Evolutionary conservation across 2,113 vertebrate genomes (phyloP).

Genomic region (Pyrgilauda ruficollis): DNA sequence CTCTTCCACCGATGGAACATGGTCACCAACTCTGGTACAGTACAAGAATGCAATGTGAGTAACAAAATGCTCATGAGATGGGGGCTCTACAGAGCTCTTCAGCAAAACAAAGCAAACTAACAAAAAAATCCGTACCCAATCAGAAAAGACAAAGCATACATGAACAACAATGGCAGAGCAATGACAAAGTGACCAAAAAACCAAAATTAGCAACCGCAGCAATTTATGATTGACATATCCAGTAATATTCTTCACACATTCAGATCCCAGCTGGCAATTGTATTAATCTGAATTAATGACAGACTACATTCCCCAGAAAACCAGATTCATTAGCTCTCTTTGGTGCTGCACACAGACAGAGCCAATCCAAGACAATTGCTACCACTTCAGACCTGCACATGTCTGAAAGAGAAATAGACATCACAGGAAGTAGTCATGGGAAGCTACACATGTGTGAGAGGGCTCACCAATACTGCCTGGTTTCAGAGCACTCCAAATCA

Average conservation of each 20-base stretch:
- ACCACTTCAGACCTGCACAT: not conserved
- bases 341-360: not conserved
- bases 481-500: not conserved
- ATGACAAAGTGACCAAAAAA: not conserved
- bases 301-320: not conserved
- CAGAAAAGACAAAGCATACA: not conserved
- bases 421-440: accelerated
- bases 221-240: not conserved
- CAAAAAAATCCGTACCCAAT: not conserved
- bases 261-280: not conserved
- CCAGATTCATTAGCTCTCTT: not conserved
- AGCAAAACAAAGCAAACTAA: not conserved
- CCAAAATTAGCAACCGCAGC: not conserved
- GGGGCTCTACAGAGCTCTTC: not conserved
- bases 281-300: not conserved
- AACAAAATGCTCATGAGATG: slow-evolving; percentile 26
- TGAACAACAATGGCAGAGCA: not conserved
- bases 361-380: not conserved
- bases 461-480: not conserved
- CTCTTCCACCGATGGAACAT: slow-evolving; percentile 76
- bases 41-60: slow-evolving; percentile 78
- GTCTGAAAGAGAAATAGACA: not conserved
- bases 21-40: slow-evolving; percentile 82
- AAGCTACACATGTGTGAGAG: not conserved
- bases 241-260: not conserved